Conservation (phyloP, 2,113 vertebrate species). For the Eidolon helvum region DNA sequence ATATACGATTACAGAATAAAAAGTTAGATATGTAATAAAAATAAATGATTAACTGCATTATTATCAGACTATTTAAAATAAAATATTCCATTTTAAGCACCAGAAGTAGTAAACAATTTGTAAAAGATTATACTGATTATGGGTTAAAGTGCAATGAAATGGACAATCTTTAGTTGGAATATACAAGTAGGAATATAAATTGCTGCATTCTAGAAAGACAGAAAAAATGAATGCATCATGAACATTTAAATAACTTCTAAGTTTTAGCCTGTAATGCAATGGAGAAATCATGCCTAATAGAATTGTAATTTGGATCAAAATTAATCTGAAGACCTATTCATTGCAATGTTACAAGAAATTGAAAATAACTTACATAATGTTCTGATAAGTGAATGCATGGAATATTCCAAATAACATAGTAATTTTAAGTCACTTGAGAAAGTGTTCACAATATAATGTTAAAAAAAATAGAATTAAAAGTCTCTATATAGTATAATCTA, state of each 20-base stretch:
- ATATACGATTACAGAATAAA: not conserved
- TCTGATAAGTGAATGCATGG: not conserved
- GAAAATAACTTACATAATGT: not conserved
- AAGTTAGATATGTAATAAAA: not conserved
- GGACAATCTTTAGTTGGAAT: not conserved
- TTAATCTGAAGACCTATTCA: not conserved
- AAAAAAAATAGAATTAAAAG: not conserved
- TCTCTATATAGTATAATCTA: not conserved
- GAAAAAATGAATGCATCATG: not conserved
- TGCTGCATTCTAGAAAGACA: not conserved
- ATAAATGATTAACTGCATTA: not conserved
- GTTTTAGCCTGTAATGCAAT: not conserved
- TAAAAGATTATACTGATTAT: not conserved
- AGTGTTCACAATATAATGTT: not conserved
- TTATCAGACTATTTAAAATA: not conserved
- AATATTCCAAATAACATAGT: not conserved
- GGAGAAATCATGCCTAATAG: not conserved
- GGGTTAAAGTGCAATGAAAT: not conserved
- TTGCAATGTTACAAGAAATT: not conserved
- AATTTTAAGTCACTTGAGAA: not conserved
- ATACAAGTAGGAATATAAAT: not conserved
- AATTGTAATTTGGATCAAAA: not conserved
- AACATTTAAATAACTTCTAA: not conserved
- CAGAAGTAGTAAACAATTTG: not conserved
- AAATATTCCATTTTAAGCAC: not conserved